Evolutionary conservation across 2,113 vertebrate species (phyloP), one percentile per base, ranked within the genome.

Genomic region (Tinamus guttatus): DNA sequence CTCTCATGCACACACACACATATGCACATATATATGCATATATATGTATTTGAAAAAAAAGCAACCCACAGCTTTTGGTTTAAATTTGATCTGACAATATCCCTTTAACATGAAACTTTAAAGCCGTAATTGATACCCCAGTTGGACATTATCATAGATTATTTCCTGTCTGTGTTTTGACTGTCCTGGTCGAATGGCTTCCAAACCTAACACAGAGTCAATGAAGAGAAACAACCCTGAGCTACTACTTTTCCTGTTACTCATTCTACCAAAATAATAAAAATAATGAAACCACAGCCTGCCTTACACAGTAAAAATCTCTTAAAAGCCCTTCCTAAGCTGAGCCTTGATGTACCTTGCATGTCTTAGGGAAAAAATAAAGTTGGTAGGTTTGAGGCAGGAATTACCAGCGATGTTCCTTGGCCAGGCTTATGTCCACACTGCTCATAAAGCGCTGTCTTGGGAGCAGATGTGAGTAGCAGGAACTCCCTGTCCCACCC

Each of bases 101-200:
- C 84, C 93, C 88, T 97, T 97, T 95, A 96, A 96, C 93, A 63
- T 41, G 90, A 92, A 97, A 94, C 93, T 96, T 77, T 82, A 87
- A 96, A 92, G 87, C 81, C 2, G 95, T 96, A 97, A 97, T 93
- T 95, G 96, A 97, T 97, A 97, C 89, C 69, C 85, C 70, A 95
- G 86, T 93, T 97, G 96, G 94, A 97, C 96, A 97, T 94, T 96
- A 96, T 96, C 91, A 94, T 76, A 96, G 96, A 96, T 97, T 97
- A 93, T 96, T 97, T 97, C 97, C 97, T 97, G 96, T 97, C 97
- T 97, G 96, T 97, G 97, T 97, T 97, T 97, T 97, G 97, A 97
- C 97, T 97, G 96, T 97, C 96, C 96, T 97, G 95, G 95, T 97
- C 95, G 32, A 97, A 96, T 38, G 30, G 95, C 94, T 97, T 97